phyloP scores from a whole-genome alignment of 2,888 invertebrate species.

The Macroteleia sp. region DNA sequence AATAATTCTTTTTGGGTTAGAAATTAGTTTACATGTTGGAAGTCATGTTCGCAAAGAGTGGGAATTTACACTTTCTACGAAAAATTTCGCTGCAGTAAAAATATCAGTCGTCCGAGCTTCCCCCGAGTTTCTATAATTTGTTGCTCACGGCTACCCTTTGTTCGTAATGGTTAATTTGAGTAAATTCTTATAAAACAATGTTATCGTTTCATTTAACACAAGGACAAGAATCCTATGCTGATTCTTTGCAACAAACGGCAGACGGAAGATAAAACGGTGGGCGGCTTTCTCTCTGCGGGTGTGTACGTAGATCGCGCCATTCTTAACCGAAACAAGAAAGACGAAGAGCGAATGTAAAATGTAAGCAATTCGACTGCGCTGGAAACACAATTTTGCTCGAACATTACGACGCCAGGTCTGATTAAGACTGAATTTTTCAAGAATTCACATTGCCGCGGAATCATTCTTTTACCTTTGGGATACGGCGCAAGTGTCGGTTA shows the following conservation, averaged over 20 bases:
- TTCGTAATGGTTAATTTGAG: slow-evolving; percentile 69
- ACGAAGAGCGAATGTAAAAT: slow-evolving; percentile 61
- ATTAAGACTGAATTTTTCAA: slow-evolving; percentile 65
- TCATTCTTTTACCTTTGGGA: slow-evolving; percentile 46
- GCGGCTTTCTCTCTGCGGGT: neutral
- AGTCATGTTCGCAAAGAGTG: too few species aligned
- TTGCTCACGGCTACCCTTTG: slow-evolving; percentile 44
- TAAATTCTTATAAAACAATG: slow-evolving; percentile 77
- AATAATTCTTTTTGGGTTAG: too few species aligned
- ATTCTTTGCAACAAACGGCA: slow-evolving; percentile 11
- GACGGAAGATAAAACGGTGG: slow-evolving; percentile 34
- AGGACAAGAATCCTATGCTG: slow-evolving; percentile 33
- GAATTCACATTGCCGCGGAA: slow-evolving; percentile 34
- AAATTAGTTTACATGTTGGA: too few species aligned
- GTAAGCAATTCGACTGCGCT: slow-evolving; percentile 55
- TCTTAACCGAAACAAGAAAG: slow-evolving; percentile 49
- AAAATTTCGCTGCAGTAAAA: too few species aligned
- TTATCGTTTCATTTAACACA: slow-evolving; percentile 75
- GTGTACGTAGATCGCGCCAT: slow-evolving; percentile 12
- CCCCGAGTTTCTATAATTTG: too few species aligned
- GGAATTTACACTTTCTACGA: too few species aligned
- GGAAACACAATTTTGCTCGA: slow-evolving; percentile 42
- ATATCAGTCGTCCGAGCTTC: too few species aligned
- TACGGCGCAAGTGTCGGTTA: slow-evolving; percentile 16
- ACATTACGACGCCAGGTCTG: slow-evolving; percentile 47